phyloP scores from a whole-genome alignment of 1,140 invertebrate genomes.

The Chironomus tepperi region DNA sequence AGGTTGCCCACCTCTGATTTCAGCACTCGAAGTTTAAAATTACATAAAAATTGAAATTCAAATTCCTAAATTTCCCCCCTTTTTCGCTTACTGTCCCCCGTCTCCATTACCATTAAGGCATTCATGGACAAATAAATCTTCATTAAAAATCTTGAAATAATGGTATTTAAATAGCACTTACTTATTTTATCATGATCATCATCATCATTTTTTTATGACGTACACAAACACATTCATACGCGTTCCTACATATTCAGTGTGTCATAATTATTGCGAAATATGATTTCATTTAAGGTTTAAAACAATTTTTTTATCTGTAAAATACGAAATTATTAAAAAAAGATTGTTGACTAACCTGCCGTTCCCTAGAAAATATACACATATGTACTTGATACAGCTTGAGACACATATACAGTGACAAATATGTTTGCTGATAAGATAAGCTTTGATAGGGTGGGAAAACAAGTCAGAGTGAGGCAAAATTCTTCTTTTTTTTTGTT shows the following conservation, averaged over 20 bases:
- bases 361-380: neutral
- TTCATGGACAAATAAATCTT: neutral
- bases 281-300: neutral
- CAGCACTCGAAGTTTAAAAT: no score
- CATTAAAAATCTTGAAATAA: slow-evolving; percentile 1
- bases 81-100: neutral
- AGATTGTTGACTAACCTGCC: slow-evolving; percentile 12
- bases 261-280: neutral
- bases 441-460: neutral
- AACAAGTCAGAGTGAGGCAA: neutral
- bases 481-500: neutral
- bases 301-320: neutral
- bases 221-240: neutral
- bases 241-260: no score
- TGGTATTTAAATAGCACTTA: slow-evolving; percentile 1
- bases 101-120: no score
- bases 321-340: neutral
- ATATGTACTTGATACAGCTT: neutral
- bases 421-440: slow-evolving; percentile 14
- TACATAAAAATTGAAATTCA: no score
- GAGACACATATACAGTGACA: neutral
- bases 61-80: neutral
- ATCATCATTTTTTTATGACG: neutral
- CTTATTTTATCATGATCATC: neutral
- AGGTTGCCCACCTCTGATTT: no score